Evolutionary conservation across 2,888 invertebrate genomes (phyloP).

Genomic region (Ferrisia virgata): DNA sequence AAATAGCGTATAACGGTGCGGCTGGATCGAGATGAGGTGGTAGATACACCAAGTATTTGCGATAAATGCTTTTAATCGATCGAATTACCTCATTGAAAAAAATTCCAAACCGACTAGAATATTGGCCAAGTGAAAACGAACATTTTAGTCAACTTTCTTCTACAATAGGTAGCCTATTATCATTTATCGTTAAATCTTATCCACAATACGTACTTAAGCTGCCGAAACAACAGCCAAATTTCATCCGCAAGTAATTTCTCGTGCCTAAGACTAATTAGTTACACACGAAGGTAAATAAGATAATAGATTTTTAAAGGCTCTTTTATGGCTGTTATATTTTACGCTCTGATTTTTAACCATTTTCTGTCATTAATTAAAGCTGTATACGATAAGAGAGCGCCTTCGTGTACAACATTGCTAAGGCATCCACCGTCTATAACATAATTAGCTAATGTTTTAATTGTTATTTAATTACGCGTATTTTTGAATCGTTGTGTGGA

Average conservation of each 20-base stretch:
- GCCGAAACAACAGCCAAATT: constrained; percentile 4
- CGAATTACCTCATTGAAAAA: background rate
- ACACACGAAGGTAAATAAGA: constrained; percentile 33
- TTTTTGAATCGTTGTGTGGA: background rate
- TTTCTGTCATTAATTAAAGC: constrained; percentile 38
- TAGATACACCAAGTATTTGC: background rate
- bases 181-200: constrained; percentile 15
- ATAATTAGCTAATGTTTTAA: constrained; percentile 27
- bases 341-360: constrained; percentile 36
- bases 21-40: background rate
- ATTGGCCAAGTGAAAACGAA: constrained; percentile 8
- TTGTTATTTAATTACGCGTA: constrained; percentile 29
- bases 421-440: background rate
- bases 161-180: background rate
- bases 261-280: constrained; percentile 24
- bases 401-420: background rate
- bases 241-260: constrained; percentile 11
- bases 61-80: constrained; percentile 22
- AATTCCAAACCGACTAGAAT: background rate
- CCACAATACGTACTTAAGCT: background rate
- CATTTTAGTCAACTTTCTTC: constrained; percentile 26
- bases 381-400: background rate
- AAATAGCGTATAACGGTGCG: background rate
- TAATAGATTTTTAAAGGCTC: constrained; percentile 31
- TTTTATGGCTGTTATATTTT: constrained; percentile 35